Evolutionary conservation across 2,888 invertebrate species (phyloP).

Genomic region (Microplitis deprimator): DNA sequence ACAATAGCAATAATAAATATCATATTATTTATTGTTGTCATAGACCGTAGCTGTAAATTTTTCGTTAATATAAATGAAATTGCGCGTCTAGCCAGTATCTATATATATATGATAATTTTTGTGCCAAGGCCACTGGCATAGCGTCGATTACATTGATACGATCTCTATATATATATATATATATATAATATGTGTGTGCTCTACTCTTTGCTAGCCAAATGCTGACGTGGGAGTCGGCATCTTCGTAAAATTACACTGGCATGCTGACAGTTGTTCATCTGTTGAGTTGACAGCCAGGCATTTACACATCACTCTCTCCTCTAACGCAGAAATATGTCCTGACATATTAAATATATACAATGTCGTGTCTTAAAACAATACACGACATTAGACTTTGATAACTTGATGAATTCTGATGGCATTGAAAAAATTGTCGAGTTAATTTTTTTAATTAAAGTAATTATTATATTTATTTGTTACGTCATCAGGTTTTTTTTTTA

Average conservation of each 20-base stretch:
- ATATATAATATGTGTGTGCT: neutral
- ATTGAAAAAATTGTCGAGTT: too few relatives aligned
- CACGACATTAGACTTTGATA: neutral
- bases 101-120: conserved; percentile 34
- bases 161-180: conserved; percentile 12
- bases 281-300: neutral
- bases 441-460: neutral
- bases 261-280: conserved; percentile 13
- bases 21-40: conserved; percentile 14
- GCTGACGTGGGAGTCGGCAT: conserved; percentile 24
- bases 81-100: conserved; percentile 16
- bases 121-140: conserved; percentile 34
- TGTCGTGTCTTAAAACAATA: neutral
- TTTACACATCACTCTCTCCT: neutral
- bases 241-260: neutral
- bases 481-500: neutral
- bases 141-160: conserved; percentile 28
- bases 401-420: neutral
- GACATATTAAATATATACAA: neutral
- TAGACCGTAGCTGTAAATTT: neutral
- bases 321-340: neutral
- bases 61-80: conserved; percentile 5
- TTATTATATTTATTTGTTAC: neutral
- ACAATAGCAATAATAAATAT: conserved; percentile 7
- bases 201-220: neutral